Evolutionary conservation across 2,113 vertebrate species (phyloP).

Genomic region (Hymenochirus boettgeri): DNA sequence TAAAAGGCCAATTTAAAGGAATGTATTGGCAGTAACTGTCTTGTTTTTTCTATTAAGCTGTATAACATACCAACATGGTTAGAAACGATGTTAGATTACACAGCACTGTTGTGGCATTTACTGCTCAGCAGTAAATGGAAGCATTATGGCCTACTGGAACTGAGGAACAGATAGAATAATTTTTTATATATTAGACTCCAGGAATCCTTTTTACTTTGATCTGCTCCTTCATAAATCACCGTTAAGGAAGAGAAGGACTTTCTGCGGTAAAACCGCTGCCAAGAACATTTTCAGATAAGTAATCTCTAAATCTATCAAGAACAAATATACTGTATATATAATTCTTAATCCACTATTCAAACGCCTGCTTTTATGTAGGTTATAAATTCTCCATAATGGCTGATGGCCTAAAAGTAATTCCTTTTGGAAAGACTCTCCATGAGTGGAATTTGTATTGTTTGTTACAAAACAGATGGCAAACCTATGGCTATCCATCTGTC

Average conservation of each 20-base stretch:
- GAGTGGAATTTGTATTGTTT: background rate
- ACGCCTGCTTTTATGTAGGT: background rate
- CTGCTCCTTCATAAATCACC: constrained; percentile 24
- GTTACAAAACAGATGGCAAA: background rate
- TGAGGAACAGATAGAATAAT: constrained; percentile 30
- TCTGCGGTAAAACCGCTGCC: constrained; percentile 6
- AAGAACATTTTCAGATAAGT: constrained; percentile 22
- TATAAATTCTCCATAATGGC: background rate
- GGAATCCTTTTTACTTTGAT: constrained; percentile 21
- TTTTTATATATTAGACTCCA: constrained; percentile 22
- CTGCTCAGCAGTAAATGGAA: constrained; percentile 14
- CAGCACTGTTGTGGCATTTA: constrained; percentile 7
- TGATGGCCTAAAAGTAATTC: background rate
- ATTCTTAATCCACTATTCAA: background rate
- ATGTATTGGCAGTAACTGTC: too few relatives aligned
- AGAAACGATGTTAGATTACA: background rate
- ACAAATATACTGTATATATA: constrained; percentile 4
- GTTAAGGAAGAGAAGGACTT: background rate
- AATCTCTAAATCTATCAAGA: constrained; percentile 20
- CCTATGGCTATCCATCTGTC: too few relatives aligned
- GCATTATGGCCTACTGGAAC: constrained; percentile 21
- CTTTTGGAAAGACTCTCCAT: background rate
- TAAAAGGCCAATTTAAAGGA: too few relatives aligned
- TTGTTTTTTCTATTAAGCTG: too few relatives aligned
- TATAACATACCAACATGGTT: background rate